These are phyloP conservation scores for Theristicus caerulescens DNA, from an alignment of 2,113 vertebrate genomes.

Conservation along the genomic window DNA sequence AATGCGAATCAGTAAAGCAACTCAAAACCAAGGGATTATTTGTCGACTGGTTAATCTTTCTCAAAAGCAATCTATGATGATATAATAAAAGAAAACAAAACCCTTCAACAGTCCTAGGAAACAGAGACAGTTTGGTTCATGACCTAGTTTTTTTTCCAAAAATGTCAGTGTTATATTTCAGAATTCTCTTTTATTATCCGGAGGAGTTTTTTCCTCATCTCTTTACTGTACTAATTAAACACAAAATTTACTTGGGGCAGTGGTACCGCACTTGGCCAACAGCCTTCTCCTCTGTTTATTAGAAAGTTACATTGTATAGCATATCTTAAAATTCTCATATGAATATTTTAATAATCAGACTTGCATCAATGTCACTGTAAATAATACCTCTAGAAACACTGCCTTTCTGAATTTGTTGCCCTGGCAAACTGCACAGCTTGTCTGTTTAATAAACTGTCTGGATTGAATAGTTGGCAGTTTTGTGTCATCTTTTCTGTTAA, in stretches of 20 bases:
- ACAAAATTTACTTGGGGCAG: neutral
- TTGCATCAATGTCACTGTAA: neutral
- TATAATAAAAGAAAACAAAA: conserved; percentile 26
- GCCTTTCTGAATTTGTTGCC: neutral
- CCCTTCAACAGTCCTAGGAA: neutral
- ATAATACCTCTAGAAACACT: neutral
- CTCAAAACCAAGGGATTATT: conserved; percentile 3
- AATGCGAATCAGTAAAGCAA: neutral
- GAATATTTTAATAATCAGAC: neutral
- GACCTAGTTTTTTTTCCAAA: neutral
- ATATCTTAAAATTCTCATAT: neutral
- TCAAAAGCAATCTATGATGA: neutral
- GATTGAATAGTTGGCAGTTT: neutral
- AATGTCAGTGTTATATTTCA: neutral
- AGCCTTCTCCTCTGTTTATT: neutral
- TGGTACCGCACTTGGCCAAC: neutral
- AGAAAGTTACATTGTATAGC: neutral
- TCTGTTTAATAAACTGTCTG: neutral
- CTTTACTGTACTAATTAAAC: neutral
- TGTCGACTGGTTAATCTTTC: conserved; percentile 43
- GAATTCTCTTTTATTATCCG: neutral
- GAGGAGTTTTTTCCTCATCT: neutral
- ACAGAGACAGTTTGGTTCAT: neutral
- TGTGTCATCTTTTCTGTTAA: neutral
- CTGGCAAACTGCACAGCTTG: neutral